Evolutionary conservation across 1,140 invertebrate genomes (phyloP).

Genomic region (Phthorimaea operculella): DNA sequence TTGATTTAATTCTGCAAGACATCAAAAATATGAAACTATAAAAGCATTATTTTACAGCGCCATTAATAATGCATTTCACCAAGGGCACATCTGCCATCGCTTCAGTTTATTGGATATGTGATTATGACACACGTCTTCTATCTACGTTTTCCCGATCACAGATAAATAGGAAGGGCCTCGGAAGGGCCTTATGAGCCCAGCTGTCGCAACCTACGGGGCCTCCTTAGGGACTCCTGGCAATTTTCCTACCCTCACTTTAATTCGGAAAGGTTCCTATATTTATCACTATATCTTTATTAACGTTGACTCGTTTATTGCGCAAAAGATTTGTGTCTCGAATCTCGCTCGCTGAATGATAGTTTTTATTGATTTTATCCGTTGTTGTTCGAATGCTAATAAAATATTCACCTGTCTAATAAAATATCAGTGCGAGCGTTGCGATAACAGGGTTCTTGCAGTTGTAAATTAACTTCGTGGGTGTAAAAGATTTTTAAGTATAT

Average conservation of each 20-base stretch:
- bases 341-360: constrained; percentile 24
- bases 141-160: constrained; percentile 44
- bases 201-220: constrained; percentile 41
- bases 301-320: constrained; percentile 47
- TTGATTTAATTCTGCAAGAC: too few species aligned
- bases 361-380: constrained; percentile 32
- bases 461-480: constrained; percentile 30
- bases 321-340: constrained; percentile 34
- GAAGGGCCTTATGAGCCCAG: constrained; percentile 58
- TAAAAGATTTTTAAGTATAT: not conserved
- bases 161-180: constrained; percentile 63
- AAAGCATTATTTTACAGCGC: too few species aligned
- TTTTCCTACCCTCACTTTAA: constrained; percentile 63
- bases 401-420: constrained; percentile 34
- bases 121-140: constrained; percentile 42
- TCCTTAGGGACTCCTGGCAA: constrained; percentile 57
- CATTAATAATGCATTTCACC: constrained; percentile 3
- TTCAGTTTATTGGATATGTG: constrained; percentile 13
- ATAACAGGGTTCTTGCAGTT: constrained; percentile 25
- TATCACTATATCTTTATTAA: constrained; percentile 68
- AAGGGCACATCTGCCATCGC: constrained; percentile 16
- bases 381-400: constrained; percentile 38
- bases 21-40: too few species aligned
- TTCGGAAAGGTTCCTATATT: constrained; percentile 60
- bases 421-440: constrained; percentile 27